Percentiles rank a stretch among this genome's conserved stretches.
phyloP scores from a whole-genome alignment of 1,140 invertebrate genomes.

The Halictus rubicundus region DNA sequence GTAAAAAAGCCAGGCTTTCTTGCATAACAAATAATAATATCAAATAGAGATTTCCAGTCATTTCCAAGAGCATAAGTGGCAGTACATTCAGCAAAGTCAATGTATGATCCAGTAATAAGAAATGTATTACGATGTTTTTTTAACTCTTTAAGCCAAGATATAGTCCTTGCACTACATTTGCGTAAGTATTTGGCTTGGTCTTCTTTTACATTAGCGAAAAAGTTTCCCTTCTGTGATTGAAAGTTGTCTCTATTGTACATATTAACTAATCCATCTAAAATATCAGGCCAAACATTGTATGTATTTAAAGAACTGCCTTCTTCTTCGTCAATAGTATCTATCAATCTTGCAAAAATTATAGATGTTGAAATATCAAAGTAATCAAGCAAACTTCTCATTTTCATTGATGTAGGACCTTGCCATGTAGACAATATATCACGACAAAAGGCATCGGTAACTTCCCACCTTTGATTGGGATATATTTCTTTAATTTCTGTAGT shows the following conservation, averaged over 20 bases:
- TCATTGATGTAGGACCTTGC: constrained; percentile 82
- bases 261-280: constrained; percentile 83
- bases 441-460: constrained; percentile 81
- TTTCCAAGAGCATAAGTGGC: constrained; percentile 85
- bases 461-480: constrained; percentile 84
- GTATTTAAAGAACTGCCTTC: constrained; percentile 72
- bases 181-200: constrained; percentile 85
- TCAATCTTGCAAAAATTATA: constrained; percentile 86
- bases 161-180: constrained; percentile 82
- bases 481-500: constrained; percentile 82
- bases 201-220: constrained; percentile 84
- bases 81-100: constrained; percentile 87
- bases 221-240: constrained; percentile 80
- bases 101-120: constrained; percentile 89
- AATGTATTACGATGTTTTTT: constrained; percentile 83
- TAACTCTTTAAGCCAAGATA: constrained; percentile 84
- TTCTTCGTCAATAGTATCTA: constrained; percentile 86
- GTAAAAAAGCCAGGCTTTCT: constrained; percentile 90
- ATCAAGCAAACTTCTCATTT: constrained; percentile 86
- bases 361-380: constrained; percentile 88
- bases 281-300: constrained; percentile 86
- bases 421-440: constrained; percentile 83
- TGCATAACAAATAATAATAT: constrained; percentile 86
- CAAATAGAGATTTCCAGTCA: constrained; percentile 88
- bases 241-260: constrained; percentile 86